These are phyloP conservation scores for Gandaritis pyraliata DNA, from an alignment of 2,888 invertebrate genomes.

Conservation along the genomic window DNA sequence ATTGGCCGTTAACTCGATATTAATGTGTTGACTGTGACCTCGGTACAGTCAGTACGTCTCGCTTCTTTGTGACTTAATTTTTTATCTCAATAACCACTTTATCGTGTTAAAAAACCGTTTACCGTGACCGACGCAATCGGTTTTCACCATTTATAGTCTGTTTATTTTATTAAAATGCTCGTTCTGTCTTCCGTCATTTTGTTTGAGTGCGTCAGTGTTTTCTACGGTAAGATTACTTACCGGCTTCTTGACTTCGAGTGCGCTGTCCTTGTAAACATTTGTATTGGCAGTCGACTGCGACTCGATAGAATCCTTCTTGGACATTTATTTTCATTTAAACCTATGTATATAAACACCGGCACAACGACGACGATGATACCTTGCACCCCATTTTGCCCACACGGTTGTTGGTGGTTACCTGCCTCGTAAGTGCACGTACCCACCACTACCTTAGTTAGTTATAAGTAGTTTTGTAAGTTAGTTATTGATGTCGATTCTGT, in stretches of 20 bases:
- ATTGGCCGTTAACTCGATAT: constrained; percentile 65
- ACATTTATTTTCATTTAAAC: constrained; percentile 22
- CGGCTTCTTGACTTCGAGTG: constrained; percentile 39
- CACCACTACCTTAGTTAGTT: too few species aligned
- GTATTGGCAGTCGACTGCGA: constrained; percentile 19
- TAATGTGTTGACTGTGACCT: constrained; percentile 68
- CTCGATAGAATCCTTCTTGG: constrained; percentile 23
- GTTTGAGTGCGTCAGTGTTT: constrained; percentile 48
- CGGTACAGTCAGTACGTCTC: constrained; percentile 43
- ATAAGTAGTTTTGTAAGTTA: too few species aligned
- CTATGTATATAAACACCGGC: too few species aligned
- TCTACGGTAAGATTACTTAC: constrained; percentile 53
- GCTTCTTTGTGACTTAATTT: constrained; percentile 61
- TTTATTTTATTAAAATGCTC: constrained; percentile 55
- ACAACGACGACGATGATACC: too few species aligned
- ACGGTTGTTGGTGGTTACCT: too few species aligned
- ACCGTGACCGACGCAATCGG: constrained; percentile 54
- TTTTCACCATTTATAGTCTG: constrained; percentile 61
- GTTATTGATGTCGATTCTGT: too few species aligned
- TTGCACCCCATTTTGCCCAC: too few species aligned
- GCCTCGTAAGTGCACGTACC: too few species aligned
- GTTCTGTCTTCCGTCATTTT: constrained; percentile 56
- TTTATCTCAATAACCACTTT: constrained; percentile 59
- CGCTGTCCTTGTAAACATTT: constrained; percentile 32
- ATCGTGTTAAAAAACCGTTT: constrained; percentile 51